Evolutionary conservation across 2,797 vertebrate genomes (phyloP).

Genomic region (Spatula clypeata): DNA sequence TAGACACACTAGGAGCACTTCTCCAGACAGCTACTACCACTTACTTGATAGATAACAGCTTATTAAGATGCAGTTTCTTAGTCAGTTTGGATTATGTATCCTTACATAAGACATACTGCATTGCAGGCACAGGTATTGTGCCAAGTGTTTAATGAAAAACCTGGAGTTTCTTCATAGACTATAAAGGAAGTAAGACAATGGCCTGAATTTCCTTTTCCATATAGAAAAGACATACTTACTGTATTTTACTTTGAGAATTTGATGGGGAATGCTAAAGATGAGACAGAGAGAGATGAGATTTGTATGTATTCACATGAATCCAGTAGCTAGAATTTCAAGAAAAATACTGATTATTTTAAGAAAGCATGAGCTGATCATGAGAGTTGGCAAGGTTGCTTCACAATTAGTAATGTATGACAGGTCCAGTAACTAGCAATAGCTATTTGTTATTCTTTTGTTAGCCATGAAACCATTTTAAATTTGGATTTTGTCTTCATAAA

Average conservation of each 20-base stretch:
- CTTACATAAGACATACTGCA: neutral
- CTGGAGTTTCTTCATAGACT: neutral
- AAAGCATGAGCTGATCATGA: neutral
- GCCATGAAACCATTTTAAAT: constrained; percentile 12
- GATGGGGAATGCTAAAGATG: neutral
- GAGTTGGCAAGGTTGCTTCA: constrained; percentile 2
- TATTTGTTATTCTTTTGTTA: constrained; percentile 55
- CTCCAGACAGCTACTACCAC: neutral
- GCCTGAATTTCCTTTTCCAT: neutral
- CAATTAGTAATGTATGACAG: constrained; percentile 20
- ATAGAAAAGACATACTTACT: neutral
- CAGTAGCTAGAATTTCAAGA: neutral
- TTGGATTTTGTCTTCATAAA: constrained; percentile 49
- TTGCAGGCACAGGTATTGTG: neutral
- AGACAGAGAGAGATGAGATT: neutral
- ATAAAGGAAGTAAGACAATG: neutral
- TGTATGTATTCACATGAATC: neutral
- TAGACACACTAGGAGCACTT: neutral
- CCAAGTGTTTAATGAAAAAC: neutral
- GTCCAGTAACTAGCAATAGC: constrained; percentile 37
- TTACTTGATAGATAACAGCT: neutral
- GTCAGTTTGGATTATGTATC: neutral
- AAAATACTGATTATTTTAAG: constrained; percentile 22
- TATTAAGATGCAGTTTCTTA: neutral
- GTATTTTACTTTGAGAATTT: neutral